A percentile compares a stretch with the other conserved stretches of the same genome.
Evolutionary conservation across 1,140 invertebrate genomes (phyloP).

Genomic region (Macrocentrus cingulum): DNA sequence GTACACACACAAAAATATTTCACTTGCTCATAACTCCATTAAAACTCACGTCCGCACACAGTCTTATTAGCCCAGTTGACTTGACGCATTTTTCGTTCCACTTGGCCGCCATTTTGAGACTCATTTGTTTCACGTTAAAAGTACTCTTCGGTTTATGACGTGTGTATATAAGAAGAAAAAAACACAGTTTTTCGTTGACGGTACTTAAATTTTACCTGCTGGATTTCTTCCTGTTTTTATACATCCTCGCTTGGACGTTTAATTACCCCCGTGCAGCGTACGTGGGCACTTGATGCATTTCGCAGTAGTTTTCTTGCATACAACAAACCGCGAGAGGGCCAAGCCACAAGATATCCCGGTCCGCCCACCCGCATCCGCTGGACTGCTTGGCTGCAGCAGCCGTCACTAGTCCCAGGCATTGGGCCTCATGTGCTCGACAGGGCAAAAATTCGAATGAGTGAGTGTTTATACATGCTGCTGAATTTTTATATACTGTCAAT

Average conservation of each 20-base stretch:
- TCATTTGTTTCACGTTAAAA: too few relatives aligned
- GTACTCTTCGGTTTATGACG: too few relatives aligned
- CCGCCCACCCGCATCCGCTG: conserved; percentile 49
- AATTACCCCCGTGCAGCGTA: conserved; percentile 38
- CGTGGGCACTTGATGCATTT: conserved; percentile 10
- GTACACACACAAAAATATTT: background rate
- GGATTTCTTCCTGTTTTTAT: background rate
- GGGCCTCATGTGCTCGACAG: too few relatives aligned
- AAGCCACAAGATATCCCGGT: conserved; percentile 37
- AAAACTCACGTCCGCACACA: conserved; percentile 3
- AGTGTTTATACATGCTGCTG: too few relatives aligned
- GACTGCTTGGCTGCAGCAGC: conserved; percentile 8
- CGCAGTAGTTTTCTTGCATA: background rate
- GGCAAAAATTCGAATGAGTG: too few relatives aligned
- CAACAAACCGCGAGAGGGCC: background rate
- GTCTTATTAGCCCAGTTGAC: conserved; percentile 16
- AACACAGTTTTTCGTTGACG: too few relatives aligned
- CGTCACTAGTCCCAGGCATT: too few relatives aligned
- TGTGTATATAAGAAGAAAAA: too few relatives aligned
- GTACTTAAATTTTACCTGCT: too few relatives aligned
- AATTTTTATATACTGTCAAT: too few relatives aligned
- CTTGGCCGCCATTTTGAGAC: too few relatives aligned
- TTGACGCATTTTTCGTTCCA: too few relatives aligned
- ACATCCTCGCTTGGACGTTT: conserved; percentile 33
- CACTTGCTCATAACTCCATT: conserved; percentile 8